Percentiles rank a stretch among this genome's conserved stretches.
These are phyloP conservation scores for Fregata magnificens DNA, from an alignment of 2,113 vertebrate genomes.

Conservation along the genomic window DNA sequence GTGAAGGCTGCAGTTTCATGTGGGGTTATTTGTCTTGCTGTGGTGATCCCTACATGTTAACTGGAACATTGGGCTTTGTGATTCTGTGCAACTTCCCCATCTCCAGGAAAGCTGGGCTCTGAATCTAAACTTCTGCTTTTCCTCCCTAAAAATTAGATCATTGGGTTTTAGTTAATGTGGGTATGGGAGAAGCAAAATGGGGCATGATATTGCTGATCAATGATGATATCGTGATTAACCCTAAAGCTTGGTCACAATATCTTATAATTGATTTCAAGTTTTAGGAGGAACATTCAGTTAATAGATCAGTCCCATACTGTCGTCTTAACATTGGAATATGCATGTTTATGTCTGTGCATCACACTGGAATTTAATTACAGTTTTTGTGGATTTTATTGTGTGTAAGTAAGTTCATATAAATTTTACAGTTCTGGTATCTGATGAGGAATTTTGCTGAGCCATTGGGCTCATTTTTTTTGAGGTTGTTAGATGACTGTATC, in stretches of 20 bases:
- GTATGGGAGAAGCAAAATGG: neutral
- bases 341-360: neutral
- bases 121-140: neutral
- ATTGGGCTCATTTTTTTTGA: neutral
- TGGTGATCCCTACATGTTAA: neutral
- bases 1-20: neutral
- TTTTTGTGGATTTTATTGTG: neutral
- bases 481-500: neutral
- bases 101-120: neutral
- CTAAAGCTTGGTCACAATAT: neutral
- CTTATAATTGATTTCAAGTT: neutral
- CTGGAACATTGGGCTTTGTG: neutral
- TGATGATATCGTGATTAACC: neutral
- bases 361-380: neutral
- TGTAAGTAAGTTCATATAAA: neutral
- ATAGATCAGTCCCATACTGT: neutral
- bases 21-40: neutral
- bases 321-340: neutral
- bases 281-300: neutral
- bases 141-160: neutral
- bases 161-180: neutral
- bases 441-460: neutral
- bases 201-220: neutral
- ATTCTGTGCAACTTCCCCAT: neutral
- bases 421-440: neutral